Conservation (phyloP, 2,797 vertebrate genomes). For the Mus spretus region DNA sequence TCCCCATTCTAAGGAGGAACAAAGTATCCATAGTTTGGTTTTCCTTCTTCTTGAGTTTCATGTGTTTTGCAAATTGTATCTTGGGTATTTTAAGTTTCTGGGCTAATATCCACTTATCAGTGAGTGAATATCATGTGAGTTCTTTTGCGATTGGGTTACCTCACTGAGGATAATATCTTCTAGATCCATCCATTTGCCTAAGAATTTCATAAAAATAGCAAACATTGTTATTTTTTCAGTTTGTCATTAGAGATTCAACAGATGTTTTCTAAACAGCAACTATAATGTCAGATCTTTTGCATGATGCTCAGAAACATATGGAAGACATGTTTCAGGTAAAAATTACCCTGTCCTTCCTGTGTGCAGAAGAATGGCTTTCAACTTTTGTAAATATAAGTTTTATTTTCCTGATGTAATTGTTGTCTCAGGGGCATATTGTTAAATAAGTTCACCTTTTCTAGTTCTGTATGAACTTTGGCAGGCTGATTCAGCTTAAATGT, state of each 20-base stretch:
- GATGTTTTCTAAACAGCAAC: neutral
- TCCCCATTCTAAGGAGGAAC: too few species aligned
- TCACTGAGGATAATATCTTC: too few species aligned
- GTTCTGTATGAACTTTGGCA: neutral
- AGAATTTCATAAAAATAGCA: neutral
- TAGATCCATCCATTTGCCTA: too few species aligned
- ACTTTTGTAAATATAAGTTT: neutral
- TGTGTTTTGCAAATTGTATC: too few species aligned
- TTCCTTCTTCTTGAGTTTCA: too few species aligned
- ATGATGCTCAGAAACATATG: neutral
- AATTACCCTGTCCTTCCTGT: neutral
- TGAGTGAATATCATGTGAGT: too few species aligned
- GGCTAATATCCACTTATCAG: too few species aligned
- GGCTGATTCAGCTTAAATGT: neutral
- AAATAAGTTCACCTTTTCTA: neutral
- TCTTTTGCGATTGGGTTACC: too few species aligned
- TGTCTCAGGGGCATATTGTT: neutral
- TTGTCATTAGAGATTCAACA: neutral
- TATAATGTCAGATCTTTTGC: neutral
- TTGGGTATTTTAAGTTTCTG: too few species aligned
- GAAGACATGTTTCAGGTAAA: neutral
- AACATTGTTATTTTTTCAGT: neutral
- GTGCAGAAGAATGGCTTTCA: neutral
- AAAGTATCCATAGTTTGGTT: too few species aligned
- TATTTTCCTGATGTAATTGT: neutral